Evolutionary conservation across 1,140 invertebrate species (phyloP), one percentile per base, ranked within the genome.

Genomic region (Aphaenogaster rudis): DNA sequence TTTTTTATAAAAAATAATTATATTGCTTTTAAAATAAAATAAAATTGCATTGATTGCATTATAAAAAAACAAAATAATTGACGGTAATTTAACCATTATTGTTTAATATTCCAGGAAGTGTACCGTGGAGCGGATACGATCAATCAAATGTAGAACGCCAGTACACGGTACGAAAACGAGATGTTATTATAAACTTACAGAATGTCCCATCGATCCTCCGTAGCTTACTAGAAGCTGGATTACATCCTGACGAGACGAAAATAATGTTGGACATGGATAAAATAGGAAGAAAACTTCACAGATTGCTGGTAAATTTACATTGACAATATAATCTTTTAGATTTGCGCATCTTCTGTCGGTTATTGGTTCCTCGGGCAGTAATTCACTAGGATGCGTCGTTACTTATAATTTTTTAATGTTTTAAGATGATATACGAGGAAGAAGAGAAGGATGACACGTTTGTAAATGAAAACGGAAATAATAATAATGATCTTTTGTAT

Each of bases 241-340:
- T 94, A 1, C 89, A 93, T 76, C 17, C 93, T 33, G 91, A 94
- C 39, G 67, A 84, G 9, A 66, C 76, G 5, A 94, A 92, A 77
- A 91, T 93, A 78, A 93, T 90, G 4, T 48, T 94, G 5, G 92
- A 93, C 50, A 94, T 94, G 92, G 91, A 91, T 15, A 91, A 90
- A 69, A 93, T 94, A 85, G 88, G 90, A 50, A 89, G 90, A 84
- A 92, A 91, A 66, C 88, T 94, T 63, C 92, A 93, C 42, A 89
- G 89, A 52, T 82, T 94, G 4, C 92, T 94, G 86, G 92, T 93
- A 72, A 5, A 76, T 72, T 33, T 66, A 15, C 28, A 45, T 28
- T 13, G 13, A 9, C 28, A 48, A 63, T 71, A 80, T 63, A 52
- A 5, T 52, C 13, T 61, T 64, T 66, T 82, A 59, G 36, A 74